Evolutionary conservation across 2,797 vertebrate species (phyloP).

Genomic region (Tarsius wallacei): DNA sequence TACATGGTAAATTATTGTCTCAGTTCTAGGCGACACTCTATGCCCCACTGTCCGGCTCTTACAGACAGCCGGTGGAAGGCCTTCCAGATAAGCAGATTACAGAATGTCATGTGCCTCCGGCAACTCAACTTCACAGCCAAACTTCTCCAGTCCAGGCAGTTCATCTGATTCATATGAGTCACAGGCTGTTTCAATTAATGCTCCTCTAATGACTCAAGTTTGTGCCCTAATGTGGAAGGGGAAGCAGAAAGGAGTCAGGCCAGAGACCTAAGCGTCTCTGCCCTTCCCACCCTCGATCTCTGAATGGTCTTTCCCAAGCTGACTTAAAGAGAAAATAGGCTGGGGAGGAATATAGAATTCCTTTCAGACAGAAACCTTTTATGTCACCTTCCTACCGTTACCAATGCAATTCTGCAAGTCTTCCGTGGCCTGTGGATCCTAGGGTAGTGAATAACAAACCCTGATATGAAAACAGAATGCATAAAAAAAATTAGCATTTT

Average conservation of each 20-base stretch:
- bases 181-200: constrained; percentile 82
- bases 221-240: constrained; percentile 72
- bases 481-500: constrained; percentile 93
- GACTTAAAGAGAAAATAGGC: constrained; percentile 45
- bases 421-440: constrained; percentile 84
- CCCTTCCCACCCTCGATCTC: neutral
- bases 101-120: constrained; percentile 81
- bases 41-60: constrained; percentile 80
- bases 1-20: constrained; percentile 87
- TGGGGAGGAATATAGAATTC: constrained; percentile 66
- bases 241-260: neutral
- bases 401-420: constrained; percentile 82
- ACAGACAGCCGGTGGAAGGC: constrained; percentile 79
- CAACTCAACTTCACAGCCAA: constrained; percentile 78
- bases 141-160: constrained; percentile 66
- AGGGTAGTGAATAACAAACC: constrained; percentile 82
- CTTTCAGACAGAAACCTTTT: constrained; percentile 84
- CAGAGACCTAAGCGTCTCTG: neutral
- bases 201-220: constrained; percentile 80
- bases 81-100: constrained; percentile 85
- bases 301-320: constrained; percentile 38
- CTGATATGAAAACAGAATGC: constrained; percentile 89
- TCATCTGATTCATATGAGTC: constrained; percentile 77
- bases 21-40: constrained; percentile 72
- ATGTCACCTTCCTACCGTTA: constrained; percentile 84